Evolutionary conservation across 2,797 vertebrate genomes (phyloP), one percentile per base, ranked within the genome.

Genomic region (Molossus alvarezi): DNA sequence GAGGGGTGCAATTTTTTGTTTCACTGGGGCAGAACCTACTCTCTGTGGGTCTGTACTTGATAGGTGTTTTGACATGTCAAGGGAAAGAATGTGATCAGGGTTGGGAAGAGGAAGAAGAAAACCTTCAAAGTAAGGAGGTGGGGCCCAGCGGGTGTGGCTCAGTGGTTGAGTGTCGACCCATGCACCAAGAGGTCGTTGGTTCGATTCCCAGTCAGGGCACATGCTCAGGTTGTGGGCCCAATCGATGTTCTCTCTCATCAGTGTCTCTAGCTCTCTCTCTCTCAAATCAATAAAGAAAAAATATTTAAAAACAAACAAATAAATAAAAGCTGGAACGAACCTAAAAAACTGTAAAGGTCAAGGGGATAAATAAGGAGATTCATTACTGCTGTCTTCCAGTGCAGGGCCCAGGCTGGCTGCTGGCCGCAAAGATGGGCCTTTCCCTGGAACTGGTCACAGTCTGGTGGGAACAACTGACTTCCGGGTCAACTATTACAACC

Each of bases 31-130:
- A 2, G 82, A 57, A 64, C 25, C 64, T 65, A 73, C n/a, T 90
- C 15, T 96, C 51, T 48, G 41, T 3, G 15, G 72, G n/a, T 94
- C 48, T 90, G 27, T 53, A 45, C 71, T 88, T 65, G 72, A 81
- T 20, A 58, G 11, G 65, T 25, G 13, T 21, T 45, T 12, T 55
- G 18, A 79, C 2, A 0, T 75, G 58, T 80, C 77, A 84, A 80
- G 23, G 84, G 91, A 69, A 91, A 80, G 53, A 80, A 23, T 75
- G 65, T 58, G 41, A 55, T 41, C 84, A 64, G 80, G 37, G 9
- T 51, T 75, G 82, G 83, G 41, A 73, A 79, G 58, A 93, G 20
- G 23, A 58, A 73, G 64, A 53, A 69, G 25, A 62, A 57, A 57
- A 25, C 23, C 17, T 87, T 90, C 20, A 51, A 12, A 20, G 65